phyloP scores from a whole-genome alignment of 2,113 vertebrate species.

The Bathybates hornii region DNA sequence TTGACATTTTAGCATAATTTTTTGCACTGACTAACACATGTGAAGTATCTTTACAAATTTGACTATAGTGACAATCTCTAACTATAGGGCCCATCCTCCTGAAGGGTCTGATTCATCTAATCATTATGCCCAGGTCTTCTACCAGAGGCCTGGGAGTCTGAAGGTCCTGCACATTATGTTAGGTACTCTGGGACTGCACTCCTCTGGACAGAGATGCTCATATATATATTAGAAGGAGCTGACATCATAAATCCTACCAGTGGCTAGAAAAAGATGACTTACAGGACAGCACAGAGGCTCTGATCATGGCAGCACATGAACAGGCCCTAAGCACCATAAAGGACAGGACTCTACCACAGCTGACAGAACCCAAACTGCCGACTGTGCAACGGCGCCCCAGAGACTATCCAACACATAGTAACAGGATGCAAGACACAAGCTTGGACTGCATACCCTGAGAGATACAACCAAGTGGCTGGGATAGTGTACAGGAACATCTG shows the following conservation, averaged over 20 bases:
- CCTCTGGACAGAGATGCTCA: neutral
- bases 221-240: neutral
- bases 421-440: neutral
- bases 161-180: neutral
- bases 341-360: neutral
- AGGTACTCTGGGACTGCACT: accelerated
- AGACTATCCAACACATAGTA: neutral
- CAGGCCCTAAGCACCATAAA: neutral
- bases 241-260: neutral
- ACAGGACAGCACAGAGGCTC: neutral
- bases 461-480: neutral
- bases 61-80: neutral
- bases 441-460: neutral
- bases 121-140: neutral
- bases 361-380: neutral
- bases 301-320: neutral
- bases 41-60: accelerated
- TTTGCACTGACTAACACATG: neutral
- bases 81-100: neutral
- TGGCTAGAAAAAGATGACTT: neutral
- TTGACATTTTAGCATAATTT: neutral
- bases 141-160: neutral
- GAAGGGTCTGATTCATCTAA: neutral
- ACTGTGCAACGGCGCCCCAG: accelerated
- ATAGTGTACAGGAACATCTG: neutral